A percentile compares a stretch with the other conserved stretches of the same genome.
Conservation (phyloP, 2,113 vertebrate genomes). For the Tyrannus savana region DNA sequence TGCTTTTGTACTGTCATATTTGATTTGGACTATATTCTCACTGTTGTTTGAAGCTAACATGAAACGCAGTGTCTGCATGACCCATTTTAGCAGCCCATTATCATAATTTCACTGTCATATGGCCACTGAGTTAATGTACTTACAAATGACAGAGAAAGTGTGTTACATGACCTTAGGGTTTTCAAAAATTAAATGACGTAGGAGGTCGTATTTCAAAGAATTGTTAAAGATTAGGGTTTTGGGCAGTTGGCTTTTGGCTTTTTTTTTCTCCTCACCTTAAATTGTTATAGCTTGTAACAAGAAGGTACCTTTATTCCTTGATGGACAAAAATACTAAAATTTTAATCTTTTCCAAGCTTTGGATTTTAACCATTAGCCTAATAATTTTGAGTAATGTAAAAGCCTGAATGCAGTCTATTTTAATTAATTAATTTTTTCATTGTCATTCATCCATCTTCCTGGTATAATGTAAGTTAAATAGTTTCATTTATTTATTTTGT, state of each 20-base stretch:
- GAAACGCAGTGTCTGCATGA: constrained; percentile 83
- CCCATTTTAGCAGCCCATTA: constrained; percentile 90
- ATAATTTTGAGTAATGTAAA: constrained; percentile 4
- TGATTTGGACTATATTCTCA: constrained; percentile 74
- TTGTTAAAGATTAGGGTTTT: constrained; percentile 66
- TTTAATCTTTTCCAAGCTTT: constrained; percentile 48
- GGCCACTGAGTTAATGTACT: constrained; percentile 90
- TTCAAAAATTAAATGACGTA: constrained; percentile 88
- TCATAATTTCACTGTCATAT: constrained; percentile 87
- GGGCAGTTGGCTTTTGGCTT: constrained; percentile 13
- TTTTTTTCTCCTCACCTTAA: constrained; percentile 17
- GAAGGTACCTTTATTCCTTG: constrained; percentile 64
- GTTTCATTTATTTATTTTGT: not conserved
- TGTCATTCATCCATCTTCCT: not conserved
- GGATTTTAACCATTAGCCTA: constrained; percentile 55
- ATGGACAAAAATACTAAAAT: constrained; percentile 38
- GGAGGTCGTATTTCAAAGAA: constrained; percentile 81
- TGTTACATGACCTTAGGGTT: constrained; percentile 90
- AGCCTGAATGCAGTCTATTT: not conserved
- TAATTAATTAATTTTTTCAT: not conserved
- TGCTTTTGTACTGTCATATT: constrained; percentile 73
- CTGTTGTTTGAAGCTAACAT: constrained; percentile 82
- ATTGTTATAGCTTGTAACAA: constrained; percentile 38
- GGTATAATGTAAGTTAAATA: not conserved
- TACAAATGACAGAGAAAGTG: constrained; percentile 91